Percentiles rank a stretch among this genome's conserved stretches.
Evolutionary conservation across 2,888 invertebrate genomes (phyloP).

Genomic region (Argyresthia albistria): DNA sequence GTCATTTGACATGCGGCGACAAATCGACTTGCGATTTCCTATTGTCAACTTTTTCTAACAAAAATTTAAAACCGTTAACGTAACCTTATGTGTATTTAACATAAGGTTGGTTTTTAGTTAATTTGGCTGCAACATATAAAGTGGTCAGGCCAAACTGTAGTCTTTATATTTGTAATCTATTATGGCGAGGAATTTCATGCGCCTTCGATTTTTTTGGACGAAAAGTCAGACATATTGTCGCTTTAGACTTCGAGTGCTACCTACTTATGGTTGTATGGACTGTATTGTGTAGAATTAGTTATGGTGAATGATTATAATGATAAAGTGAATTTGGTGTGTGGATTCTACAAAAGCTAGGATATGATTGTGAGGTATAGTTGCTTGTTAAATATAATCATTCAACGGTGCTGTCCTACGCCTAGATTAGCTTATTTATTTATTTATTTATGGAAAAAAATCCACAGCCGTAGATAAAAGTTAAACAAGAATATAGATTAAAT

Average conservation of each 20-base stretch:
- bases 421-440: too few relatives aligned
- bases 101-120: not conserved
- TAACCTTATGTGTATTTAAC: not conserved
- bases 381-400: too few relatives aligned
- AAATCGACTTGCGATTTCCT: constrained; percentile 37
- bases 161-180: constrained; percentile 47
- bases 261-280: constrained; percentile 31
- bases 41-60: constrained; percentile 11
- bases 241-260: constrained; percentile 28
- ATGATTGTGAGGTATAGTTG: too few relatives aligned
- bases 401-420: too few relatives aligned
- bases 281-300: constrained; percentile 42
- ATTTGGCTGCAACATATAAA: not conserved
- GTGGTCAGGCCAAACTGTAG: constrained; percentile 8
- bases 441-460: too few relatives aligned
- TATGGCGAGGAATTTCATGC: constrained; percentile 50
- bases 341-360: too few relatives aligned
- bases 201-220: constrained; percentile 37
- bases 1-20: constrained; percentile 58
- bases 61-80: not conserved
- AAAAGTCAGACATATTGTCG: constrained; percentile 45
- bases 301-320: constrained; percentile 45
- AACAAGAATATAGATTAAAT: too few relatives aligned
- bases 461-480: too few relatives aligned
- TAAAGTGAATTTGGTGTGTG: constrained; percentile 3